A percentile compares a stretch with the other conserved stretches of the same genome.
These are phyloP conservation scores for Sarotherodon lohbergeri DNA, from an alignment of 2,113 vertebrate genomes.

Conservation along the genomic window DNA sequence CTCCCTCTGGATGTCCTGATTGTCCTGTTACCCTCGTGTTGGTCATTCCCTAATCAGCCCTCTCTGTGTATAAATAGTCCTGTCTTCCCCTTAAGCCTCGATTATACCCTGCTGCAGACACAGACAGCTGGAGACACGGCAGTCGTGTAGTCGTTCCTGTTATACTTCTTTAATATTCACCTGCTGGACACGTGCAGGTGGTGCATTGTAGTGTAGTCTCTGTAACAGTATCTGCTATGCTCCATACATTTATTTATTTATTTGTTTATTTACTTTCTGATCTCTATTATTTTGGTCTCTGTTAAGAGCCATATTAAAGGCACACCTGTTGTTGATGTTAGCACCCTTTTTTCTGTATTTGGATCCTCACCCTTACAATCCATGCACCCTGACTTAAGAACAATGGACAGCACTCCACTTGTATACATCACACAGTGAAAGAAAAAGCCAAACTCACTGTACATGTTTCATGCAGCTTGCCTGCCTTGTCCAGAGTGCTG, in stretches of 20 bases:
- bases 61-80: neutral
- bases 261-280: neutral
- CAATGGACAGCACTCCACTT: neutral
- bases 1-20: neutral
- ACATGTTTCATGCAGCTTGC: neutral
- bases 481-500: no score
- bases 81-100: rapidly evolving
- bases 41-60: neutral
- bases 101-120: neutral
- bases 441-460: neutral
- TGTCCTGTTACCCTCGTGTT: neutral
- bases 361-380: neutral
- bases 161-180: neutral
- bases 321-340: neutral
- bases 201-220: neutral
- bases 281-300: rapidly evolving
- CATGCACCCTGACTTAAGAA: neutral
- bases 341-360: no score
- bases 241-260: neutral
- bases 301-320: neutral
- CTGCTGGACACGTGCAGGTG: neutral
- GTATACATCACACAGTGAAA: neutral
- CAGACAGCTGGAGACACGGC: neutral
- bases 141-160: neutral
- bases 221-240: neutral